Base-by-base conservation (phyloP, 2,888 invertebrate species). In the Tanypteryx hageni region DNA sequence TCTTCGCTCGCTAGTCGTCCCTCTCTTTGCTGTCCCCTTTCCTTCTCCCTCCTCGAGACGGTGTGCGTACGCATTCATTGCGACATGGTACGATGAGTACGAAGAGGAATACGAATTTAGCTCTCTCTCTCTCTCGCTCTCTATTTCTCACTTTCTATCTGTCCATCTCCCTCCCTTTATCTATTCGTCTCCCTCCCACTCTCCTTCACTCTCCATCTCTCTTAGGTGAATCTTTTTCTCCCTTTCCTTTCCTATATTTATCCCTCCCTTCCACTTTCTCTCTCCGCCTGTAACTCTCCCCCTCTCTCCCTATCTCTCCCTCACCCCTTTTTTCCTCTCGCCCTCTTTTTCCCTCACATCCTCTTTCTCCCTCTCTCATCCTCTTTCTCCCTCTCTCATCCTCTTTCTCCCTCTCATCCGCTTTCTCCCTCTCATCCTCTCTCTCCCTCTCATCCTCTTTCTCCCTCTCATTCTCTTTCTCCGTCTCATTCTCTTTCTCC, bases 41-140 rank as follows among this genome's bases (percentile, higher is more conserved):
- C 44, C 44, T 44, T 44, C 44, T 44, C 44, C 44, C 44, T 44
- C 76, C 76, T n/a, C n/a, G n/a, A 18, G n/a, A n/a, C 76, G 27
- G 5, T 76, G 76, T 76, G 22, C 27, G 18, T 13, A 18, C 27
- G 76, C 18, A 76, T 76, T 27, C 76, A 76, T 76, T 76, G 76
- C 76, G 76, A 76, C 76, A 76, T 76, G 68, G 68, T 1, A 68
- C 68, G 68, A 68, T 68, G 76, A 76, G 13, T 27, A 76, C 22
- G 76, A 27, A 76, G 11, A 9, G 7, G 76, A 76, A 76, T 76
- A 76, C 76, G 76, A 76, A 76, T 22, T 76, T 27, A 76, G 22
- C 76, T 76, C 76, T 76, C 13, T 8, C 1, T 18, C 18, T 68
- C 22, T 68, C 31, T 44, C 31, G 10, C 14, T 59, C 59, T 8